Evolutionary conservation across 2,888 invertebrate species (phyloP).

Genomic region (Hedychridium roseum): DNA sequence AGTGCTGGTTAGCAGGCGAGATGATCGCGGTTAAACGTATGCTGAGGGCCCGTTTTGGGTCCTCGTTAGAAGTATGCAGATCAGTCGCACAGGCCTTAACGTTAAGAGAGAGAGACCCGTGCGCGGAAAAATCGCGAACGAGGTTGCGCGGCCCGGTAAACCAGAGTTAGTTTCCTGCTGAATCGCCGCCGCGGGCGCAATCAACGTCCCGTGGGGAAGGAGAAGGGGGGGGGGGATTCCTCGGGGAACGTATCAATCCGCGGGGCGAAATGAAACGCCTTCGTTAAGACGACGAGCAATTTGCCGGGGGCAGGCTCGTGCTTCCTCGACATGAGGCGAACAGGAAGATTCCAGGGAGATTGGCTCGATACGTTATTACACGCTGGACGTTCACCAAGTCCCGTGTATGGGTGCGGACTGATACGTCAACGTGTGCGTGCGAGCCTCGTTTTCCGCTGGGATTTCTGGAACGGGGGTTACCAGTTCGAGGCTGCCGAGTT

Average conservation of each 20-base stretch:
- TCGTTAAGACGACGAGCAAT: conserved; percentile 36
- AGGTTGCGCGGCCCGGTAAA: no score
- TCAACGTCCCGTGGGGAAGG: conserved; percentile 4
- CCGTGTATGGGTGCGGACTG: background rate
- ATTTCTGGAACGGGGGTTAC: conserved; percentile 27
- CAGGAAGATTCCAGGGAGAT: conserved; percentile 28
- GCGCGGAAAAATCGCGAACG: no score
- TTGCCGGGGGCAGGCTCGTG: conserved; percentile 22
- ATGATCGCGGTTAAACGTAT: no score
- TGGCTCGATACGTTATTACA: conserved; percentile 26
- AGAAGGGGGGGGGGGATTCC: conserved; percentile 26
- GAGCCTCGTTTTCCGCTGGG: conserved; percentile 17
- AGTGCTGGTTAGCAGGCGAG: no score
- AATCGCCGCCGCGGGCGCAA: conserved; percentile 7
- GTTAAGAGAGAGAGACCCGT: no score
- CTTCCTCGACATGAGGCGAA: conserved; percentile 17
- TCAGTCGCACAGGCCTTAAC: no score
- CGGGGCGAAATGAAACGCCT: conserved; percentile 35
- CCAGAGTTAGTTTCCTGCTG: conserved; percentile 3
- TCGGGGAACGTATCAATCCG: conserved; percentile 38
- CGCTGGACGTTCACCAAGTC: background rate
- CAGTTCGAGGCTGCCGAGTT: conserved; percentile 18
- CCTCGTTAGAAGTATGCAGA: no score
- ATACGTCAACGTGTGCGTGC: conserved; percentile 2
- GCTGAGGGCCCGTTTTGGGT: no score